Evolutionary conservation across 2,888 invertebrate species (phyloP).

Genomic region (Andrena marginata): DNA sequence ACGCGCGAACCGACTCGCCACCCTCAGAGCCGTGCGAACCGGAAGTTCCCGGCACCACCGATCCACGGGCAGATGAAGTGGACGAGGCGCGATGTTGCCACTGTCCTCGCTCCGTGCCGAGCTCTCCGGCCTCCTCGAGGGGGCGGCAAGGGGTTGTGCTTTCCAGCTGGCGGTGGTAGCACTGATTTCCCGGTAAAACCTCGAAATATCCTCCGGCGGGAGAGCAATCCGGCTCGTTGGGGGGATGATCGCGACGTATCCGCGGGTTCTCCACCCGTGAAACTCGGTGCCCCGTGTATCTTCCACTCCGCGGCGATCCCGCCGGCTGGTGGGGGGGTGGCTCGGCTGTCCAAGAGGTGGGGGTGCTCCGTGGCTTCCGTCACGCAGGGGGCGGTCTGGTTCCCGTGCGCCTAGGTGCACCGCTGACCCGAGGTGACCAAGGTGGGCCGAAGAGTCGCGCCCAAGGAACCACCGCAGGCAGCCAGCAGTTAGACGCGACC

Average conservation of each 20-base stretch:
- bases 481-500: background rate
- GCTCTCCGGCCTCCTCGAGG: conserved; percentile 23
- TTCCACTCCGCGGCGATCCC: conserved; percentile 36
- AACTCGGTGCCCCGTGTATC: conserved; percentile 63
- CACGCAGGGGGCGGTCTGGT: conserved; percentile 69
- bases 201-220: background rate
- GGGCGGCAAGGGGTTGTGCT: conserved; percentile 46
- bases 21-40: conserved; percentile 34
- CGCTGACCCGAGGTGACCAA: conserved; percentile 10
- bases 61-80: conserved; percentile 24
- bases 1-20: conserved; percentile 22
- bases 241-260: conserved; percentile 59
- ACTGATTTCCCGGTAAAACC: background rate
- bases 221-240: conserved; percentile 12
- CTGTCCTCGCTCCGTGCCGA: conserved; percentile 44
- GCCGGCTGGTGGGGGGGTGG: conserved; percentile 63
- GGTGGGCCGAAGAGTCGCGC: background rate
- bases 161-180: conserved; percentile 34
- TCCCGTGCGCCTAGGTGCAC: conserved; percentile 48
- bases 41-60: conserved; percentile 41
- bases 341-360: conserved; percentile 65
- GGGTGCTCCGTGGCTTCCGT: conserved; percentile 66
- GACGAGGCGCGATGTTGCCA: conserved; percentile 50
- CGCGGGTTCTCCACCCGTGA: conserved; percentile 68
- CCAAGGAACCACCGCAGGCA: background rate